Evolutionary conservation across 2,888 invertebrate species (phyloP).

Genomic region (Sisyra terminalis): DNA sequence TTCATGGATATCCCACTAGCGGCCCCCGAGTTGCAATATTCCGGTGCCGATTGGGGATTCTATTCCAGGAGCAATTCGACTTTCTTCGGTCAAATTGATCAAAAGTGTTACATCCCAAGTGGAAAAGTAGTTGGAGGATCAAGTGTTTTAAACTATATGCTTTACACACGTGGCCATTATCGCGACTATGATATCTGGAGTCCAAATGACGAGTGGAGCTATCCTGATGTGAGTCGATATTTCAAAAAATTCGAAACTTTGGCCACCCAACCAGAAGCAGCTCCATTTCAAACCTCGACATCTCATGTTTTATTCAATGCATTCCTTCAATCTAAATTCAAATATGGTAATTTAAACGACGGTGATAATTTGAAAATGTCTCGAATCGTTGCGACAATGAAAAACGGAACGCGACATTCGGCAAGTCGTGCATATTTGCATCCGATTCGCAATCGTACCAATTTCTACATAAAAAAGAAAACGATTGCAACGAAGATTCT

Average conservation of each 20-base stretch:
- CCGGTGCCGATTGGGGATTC: conserved; percentile 41
- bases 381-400: conserved; percentile 32
- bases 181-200: conserved; percentile 66
- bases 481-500: not conserved
- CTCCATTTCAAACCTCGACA: conserved; percentile 32
- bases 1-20: conserved; percentile 50
- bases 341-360: conserved; percentile 43
- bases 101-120: conserved; percentile 23
- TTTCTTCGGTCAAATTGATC: conserved; percentile 17
- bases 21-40: conserved; percentile 43
- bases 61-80: conserved; percentile 25
- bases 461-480: not conserved
- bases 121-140: conserved; percentile 74
- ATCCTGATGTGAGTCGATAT: conserved; percentile 51
- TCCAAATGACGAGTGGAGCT: conserved; percentile 57
- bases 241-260: conserved; percentile 65
- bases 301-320: conserved; percentile 41
- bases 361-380: conserved; percentile 41
- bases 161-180: conserved; percentile 53
- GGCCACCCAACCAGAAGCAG: conserved; percentile 35
- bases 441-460: not conserved
- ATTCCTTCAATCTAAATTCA: conserved; percentile 40
- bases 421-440: not conserved
- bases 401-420: not conserved
- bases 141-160: conserved; percentile 67